Base-by-base conservation (phyloP, 2,888 invertebrate species). In the Chrysolina americana region DNA sequence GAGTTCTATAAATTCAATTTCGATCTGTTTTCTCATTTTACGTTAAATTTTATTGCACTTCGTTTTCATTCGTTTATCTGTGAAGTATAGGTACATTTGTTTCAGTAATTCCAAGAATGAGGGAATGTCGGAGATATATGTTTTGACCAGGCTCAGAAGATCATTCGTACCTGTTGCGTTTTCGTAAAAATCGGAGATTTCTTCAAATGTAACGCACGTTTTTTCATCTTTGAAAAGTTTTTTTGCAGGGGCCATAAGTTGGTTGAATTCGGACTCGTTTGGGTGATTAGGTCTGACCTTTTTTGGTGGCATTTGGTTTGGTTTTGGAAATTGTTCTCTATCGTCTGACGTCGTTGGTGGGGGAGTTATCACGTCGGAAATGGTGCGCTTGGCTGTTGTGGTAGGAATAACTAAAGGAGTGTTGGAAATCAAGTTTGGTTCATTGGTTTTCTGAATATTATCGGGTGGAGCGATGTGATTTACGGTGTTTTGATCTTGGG, bases 311-410 rank as follows among this genome's bases (percentile, higher is more conserved):
- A 13, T 53, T 53, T 21, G 59, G 59, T 21, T 59, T 59, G 59
- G 59, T 10, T 59, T 59, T 21, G 21, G 15, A 21, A 59, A 59
- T 59, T 6, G 19, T 59, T 21, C 59, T 21, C 2, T 21, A 59
- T 21, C 21, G 21, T 28, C 23, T 59, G 59, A 8, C 9, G 59
- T 59, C 59, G 21, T 59, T 59, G 59, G 59, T 28, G 59, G 59
- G 21, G 59, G 59, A 19, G 59, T 59, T 59, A 59, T 59, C 59
- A 59, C 59, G 9, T 59, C 59, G 59, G 59, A 53, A 53, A 53
- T 10, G 56, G 56, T 53, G 56, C 17, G 56, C 13, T 53, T 53
- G 56, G 17, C 2, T 59, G 59, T 21, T 10, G 21, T 59, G 15
- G 6, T 4, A 19, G 59, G n/a, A 21, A 21, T 59, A 21, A 13